These are phyloP conservation scores for Leptinotarsa lineolata DNA, from an alignment of 1,140 invertebrate species.

Conservation along the genomic window DNA sequence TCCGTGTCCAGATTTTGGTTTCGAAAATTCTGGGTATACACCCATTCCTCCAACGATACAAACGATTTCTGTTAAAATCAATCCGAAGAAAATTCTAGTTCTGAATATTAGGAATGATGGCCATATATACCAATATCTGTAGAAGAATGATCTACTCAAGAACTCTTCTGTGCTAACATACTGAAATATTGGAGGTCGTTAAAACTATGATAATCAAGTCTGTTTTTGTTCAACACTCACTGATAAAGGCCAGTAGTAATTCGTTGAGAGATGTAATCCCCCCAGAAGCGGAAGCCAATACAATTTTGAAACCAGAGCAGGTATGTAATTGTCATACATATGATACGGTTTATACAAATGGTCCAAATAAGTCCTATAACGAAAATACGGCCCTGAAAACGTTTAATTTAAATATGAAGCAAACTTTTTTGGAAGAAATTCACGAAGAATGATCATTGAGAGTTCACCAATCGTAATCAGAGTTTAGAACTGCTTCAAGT, in stretches of 20 bases:
- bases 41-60: conserved; percentile 89
- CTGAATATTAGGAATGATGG: conserved; percentile 87
- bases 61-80: conserved; percentile 88
- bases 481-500: too few relatives aligned
- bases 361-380: conserved; percentile 83
- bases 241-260: conserved; percentile 72
- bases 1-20: conserved; percentile 78
- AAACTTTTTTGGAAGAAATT: too few relatives aligned
- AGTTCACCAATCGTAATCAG: too few relatives aligned
- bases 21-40: conserved; percentile 77
- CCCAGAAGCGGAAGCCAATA: conserved; percentile 70
- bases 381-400: conserved; percentile 82
- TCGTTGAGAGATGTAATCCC: conserved; percentile 69
- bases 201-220: too few relatives aligned
- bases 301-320: conserved; percentile 68
- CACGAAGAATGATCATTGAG: too few relatives aligned
- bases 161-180: conserved; percentile 73
- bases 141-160: conserved; percentile 69
- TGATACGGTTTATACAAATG: conserved; percentile 72
- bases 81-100: conserved; percentile 86
- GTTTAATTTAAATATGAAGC: not conserved
- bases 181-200: conserved; percentile 59
- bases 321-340: conserved; percentile 66
- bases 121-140: conserved; percentile 83
- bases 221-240: conserved; percentile 60